Evolutionary conservation across 2,797 vertebrate genomes (phyloP).

Genomic region (Pterois miles): DNA sequence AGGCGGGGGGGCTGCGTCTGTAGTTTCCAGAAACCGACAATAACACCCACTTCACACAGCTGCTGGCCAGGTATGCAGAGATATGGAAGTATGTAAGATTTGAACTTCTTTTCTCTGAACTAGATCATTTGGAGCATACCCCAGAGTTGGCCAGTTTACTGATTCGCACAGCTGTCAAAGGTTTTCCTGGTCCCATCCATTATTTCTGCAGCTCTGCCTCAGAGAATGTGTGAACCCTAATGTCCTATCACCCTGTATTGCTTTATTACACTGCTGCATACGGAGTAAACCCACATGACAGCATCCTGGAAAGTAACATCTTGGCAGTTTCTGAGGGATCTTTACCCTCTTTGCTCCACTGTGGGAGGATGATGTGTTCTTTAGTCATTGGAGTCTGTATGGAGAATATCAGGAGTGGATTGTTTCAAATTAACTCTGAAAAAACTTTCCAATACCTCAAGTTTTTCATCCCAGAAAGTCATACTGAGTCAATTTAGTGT

Average conservation of each 20-base stretch:
- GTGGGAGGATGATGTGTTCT: slow-evolving; percentile 25
- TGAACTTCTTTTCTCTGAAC: background rate
- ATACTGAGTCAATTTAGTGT: background rate
- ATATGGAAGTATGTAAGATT: background rate
- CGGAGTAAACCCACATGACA: slow-evolving; percentile 6
- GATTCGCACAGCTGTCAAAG: background rate
- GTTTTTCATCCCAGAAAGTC: background rate
- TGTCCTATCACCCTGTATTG: background rate
- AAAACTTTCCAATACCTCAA: slow-evolving; percentile 1
- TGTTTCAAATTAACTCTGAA: slow-evolving; percentile 10
- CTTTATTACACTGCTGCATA: background rate
- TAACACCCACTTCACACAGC: too few relatives aligned
- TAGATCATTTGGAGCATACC: background rate
- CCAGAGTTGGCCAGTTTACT: background rate
- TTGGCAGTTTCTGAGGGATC: slow-evolving; percentile 26
- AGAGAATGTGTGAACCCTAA: background rate
- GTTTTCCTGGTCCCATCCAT: background rate
- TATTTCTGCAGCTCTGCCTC: background rate
- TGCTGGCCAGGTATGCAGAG: background rate
- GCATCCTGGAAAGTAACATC: slow-evolving; percentile 10
- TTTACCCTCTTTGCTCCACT: slow-evolving; percentile 2
- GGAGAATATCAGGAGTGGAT: slow-evolving; percentile 15
- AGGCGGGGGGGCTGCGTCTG: too few relatives aligned
- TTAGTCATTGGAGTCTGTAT: background rate
- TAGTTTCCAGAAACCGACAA: background rate